Conservation (phyloP, 2,113 vertebrate species). For the Charina bottae region DNA sequence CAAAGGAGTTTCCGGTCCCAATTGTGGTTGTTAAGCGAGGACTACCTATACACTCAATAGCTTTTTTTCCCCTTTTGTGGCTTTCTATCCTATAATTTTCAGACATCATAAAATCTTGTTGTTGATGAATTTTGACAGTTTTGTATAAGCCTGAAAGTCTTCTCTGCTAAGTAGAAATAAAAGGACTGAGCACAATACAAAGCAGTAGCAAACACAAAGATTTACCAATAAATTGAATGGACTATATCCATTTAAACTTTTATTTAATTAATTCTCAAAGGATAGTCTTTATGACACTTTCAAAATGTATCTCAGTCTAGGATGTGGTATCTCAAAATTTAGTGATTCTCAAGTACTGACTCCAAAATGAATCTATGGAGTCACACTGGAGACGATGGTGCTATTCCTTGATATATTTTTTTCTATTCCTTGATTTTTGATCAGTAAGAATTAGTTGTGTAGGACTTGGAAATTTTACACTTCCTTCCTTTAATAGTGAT, state of each 20-base stretch:
- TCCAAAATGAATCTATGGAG: not conserved
- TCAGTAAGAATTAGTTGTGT: not conserved
- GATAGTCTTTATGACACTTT: not conserved
- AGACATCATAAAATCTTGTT: not conserved
- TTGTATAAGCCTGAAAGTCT: not conserved
- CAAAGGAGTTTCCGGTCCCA: too few species aligned
- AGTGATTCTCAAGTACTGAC: not conserved
- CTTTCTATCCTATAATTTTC: not conserved
- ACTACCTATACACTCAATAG: not conserved
- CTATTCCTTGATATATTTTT: not conserved
- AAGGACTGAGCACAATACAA: too few species aligned
- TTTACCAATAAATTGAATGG: not conserved
- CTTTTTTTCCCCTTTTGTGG: not conserved
- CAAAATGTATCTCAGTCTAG: not conserved
- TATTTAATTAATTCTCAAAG: not conserved
- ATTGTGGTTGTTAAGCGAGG: too few species aligned
- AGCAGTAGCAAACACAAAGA: not conserved
- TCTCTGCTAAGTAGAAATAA: not conserved
- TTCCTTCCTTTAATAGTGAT: constrained; percentile 7
- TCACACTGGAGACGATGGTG: not conserved
- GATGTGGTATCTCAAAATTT: not conserved
- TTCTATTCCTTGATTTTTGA: not conserved
- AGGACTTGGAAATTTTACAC: not conserved
- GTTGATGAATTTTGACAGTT: not conserved
- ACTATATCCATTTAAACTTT: not conserved